phyloP scores from a whole-genome alignment of 2,888 invertebrate species.

The Hymenopus coronatus region DNA sequence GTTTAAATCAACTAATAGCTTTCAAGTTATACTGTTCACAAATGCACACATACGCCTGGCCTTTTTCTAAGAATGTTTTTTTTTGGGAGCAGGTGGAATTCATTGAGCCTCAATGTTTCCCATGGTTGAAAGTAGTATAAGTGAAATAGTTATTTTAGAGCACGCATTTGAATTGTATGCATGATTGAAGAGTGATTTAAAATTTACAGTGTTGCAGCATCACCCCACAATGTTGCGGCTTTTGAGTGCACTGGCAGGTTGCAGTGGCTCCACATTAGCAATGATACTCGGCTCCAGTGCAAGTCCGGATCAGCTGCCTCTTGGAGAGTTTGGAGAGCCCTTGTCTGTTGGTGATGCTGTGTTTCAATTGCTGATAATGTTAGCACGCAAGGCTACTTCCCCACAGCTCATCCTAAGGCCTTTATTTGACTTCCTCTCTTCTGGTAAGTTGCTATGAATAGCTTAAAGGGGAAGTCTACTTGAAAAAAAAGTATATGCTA shows the following conservation, averaged over 20 bases:
- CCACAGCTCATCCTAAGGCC: conserved; percentile 75
- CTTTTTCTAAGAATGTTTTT: too few species aligned
- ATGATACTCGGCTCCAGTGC: conserved; percentile 57
- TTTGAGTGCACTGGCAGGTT: conserved; percentile 75
- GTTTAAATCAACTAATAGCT: too few species aligned
- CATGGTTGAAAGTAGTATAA: too few species aligned
- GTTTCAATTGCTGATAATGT: conserved; percentile 75
- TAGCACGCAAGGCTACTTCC: conserved; percentile 64
- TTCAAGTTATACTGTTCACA: too few species aligned
- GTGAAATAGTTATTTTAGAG: too few species aligned
- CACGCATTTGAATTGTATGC: too few species aligned
- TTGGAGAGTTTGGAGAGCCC: conserved; percentile 54
- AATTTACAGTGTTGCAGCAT: conserved; percentile 63
- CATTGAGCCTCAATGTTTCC: too few species aligned
- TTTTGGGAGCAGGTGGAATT: too few species aligned
- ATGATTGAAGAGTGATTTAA: not conserved
- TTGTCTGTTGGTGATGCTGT: conserved; percentile 81
- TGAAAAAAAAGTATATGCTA: too few species aligned
- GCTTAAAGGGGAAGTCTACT: not conserved
- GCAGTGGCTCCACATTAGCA: conserved; percentile 67
- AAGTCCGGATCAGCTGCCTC: conserved; percentile 41
- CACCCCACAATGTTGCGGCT: conserved; percentile 79
- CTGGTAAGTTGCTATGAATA: conserved; percentile 41
- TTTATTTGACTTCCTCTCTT: conserved; percentile 66
- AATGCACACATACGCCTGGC: too few species aligned